Percentiles rank a stretch among this genome's conserved stretches.
These are phyloP conservation scores for Polydrusus cervinus DNA, from an alignment of 2,888 invertebrate species.

Conservation along the genomic window DNA sequence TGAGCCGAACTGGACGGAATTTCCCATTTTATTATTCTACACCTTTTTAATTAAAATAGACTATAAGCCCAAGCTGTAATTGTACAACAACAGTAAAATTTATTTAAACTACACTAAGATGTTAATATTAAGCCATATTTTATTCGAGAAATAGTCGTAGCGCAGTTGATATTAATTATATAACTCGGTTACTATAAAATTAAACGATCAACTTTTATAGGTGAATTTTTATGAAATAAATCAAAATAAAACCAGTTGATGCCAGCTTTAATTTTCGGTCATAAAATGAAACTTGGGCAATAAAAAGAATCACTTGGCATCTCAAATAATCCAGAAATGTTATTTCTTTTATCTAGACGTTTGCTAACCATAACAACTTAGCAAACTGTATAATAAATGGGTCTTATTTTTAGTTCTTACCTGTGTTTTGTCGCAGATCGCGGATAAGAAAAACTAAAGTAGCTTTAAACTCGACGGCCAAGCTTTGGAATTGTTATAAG, in stretches of 20 bases:
- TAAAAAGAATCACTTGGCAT: not conserved
- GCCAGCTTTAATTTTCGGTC: not conserved
- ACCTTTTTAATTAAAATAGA: no score
- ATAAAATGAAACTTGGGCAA: slow-evolving; percentile 7
- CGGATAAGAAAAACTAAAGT: slow-evolving; percentile 19
- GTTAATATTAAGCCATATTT: no score
- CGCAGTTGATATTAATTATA: no score
- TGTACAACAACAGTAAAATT: no score
- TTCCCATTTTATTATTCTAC: no score
- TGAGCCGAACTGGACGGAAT: no score
- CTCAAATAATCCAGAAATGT: slow-evolving; percentile 5
- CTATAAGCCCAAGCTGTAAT: no score
- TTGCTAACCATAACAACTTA: slow-evolving; percentile 9
- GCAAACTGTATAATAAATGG: slow-evolving; percentile 1
- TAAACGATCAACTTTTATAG: no score
- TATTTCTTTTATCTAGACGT: slow-evolving; percentile 15
- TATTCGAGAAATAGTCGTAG: no score
- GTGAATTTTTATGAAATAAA: not conserved
- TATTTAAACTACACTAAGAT: no score
- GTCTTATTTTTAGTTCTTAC: slow-evolving; percentile 24
- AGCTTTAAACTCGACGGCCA: slow-evolving; percentile 5
- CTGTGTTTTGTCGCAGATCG: slow-evolving; percentile 21
- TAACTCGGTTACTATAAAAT: no score
- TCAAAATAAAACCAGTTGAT: slow-evolving; percentile 4
- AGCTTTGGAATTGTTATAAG: not conserved